These are phyloP conservation scores for Drosophila nannoptera DNA, from an alignment of 1,140 invertebrate species.

Conservation along the genomic window DNA sequence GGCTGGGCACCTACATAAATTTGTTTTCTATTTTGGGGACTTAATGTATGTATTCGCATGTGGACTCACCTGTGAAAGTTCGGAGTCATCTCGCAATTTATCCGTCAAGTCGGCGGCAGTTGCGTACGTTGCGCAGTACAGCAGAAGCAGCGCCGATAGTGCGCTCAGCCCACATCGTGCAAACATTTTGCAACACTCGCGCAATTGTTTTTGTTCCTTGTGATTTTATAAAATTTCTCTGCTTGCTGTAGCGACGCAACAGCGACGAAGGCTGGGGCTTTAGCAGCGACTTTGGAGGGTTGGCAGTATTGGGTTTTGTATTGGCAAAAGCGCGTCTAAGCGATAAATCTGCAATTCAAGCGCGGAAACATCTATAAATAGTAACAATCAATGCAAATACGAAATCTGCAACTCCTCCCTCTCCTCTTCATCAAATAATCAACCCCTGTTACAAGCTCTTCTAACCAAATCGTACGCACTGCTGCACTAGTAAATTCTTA, in stretches of 20 bases:
- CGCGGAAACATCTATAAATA: constrained; percentile 37
- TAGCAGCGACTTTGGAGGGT: constrained; percentile 33
- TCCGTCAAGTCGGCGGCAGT: constrained; percentile 64
- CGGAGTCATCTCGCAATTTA: constrained; percentile 79
- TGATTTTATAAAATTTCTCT: background rate
- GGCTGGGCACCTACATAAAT: constrained; percentile 36
- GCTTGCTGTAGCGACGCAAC: constrained; percentile 21
- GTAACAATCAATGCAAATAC: constrained; percentile 19
- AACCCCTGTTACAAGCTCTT: background rate
- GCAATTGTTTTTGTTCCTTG: constrained; percentile 39
- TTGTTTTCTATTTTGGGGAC: constrained; percentile 21
- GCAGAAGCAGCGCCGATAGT: constrained; percentile 57
- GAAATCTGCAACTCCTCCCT: background rate
- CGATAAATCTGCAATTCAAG: constrained; percentile 64
- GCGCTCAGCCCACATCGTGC: constrained; percentile 33
- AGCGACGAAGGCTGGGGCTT: constrained; percentile 12
- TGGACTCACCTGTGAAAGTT: constrained; percentile 80
- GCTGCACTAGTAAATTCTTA: background rate
- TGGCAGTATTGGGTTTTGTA: constrained; percentile 66
- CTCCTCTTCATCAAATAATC: background rate
- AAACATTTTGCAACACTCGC: constrained; percentile 52
- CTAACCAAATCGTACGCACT: background rate
- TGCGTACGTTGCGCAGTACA: constrained; percentile 51
- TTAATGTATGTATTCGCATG: constrained; percentile 24
- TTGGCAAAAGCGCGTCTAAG: constrained; percentile 28